These are phyloP conservation scores for Callimorpha dominula DNA, from an alignment of 2,888 invertebrate genomes.

Conservation along the genomic window DNA sequence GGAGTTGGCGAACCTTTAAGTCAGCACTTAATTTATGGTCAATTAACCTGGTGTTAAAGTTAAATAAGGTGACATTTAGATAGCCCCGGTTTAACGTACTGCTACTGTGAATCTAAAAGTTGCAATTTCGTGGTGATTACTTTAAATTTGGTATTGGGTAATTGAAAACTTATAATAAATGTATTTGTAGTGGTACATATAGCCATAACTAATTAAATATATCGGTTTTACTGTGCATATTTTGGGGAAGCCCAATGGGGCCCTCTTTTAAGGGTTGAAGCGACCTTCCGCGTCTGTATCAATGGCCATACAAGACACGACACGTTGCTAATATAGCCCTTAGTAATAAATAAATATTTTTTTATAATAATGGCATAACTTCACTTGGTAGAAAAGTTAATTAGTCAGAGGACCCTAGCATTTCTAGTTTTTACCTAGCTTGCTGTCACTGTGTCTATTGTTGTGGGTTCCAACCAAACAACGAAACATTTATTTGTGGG, in stretches of 20 bases:
- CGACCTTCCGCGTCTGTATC: neutral
- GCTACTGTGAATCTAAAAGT: constrained; percentile 53
- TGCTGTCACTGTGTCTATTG: too few relatives aligned
- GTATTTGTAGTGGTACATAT: neutral
- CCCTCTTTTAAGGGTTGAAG: neutral
- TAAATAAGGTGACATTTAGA: constrained; percentile 79
- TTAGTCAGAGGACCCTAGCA: too few relatives aligned
- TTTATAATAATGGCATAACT: neutral
- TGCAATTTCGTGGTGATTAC: constrained; percentile 35
- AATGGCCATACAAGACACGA: neutral
- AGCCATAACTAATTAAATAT: too few relatives aligned
- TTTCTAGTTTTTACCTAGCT: too few relatives aligned
- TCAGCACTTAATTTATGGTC: constrained; percentile 83
- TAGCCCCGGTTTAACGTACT: constrained; percentile 61
- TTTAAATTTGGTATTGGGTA: constrained; percentile 22
- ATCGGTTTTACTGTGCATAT: too few relatives aligned
- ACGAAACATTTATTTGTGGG: too few relatives aligned
- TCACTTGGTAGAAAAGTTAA: neutral
- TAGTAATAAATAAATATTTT: neutral
- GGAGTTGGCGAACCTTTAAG: constrained; percentile 75
- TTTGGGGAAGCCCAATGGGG: neutral
- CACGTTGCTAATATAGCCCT: neutral
- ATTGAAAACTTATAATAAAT: neutral
- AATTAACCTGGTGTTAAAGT: constrained; percentile 83
- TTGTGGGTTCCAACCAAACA: too few relatives aligned